Base-by-base conservation (phyloP, 2,888 invertebrate species). In the Cryptops parisi region DNA sequence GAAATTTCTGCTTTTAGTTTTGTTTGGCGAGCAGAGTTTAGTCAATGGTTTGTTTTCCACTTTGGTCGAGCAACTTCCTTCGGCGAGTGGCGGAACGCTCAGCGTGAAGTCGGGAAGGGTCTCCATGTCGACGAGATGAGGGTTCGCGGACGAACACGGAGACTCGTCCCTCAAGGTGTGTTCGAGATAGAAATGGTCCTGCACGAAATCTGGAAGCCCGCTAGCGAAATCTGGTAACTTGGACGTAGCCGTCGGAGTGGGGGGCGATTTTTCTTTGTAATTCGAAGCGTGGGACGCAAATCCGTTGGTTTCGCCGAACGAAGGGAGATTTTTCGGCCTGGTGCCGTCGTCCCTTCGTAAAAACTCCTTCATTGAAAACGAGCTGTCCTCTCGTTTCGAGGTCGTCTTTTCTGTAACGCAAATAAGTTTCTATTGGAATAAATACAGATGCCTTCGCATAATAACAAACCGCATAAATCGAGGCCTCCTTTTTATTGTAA, bases 281-380 rank as follows among this genome's bases (percentile, higher is more conserved):
- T n/a, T 23, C 15, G 21, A 3, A 39, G 51, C 3, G 44, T 21
- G 21, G 21, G 15, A 21, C 4, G 22, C 33, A 19, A 22, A 44
- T 21, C 52, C 52, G 19, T 52, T 52, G 1, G 44, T 26, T 43
- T 51, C 43, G 24, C 17, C 17, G 17, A 50, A 22, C 19, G 22
- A 19, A 12, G 49, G 15, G 24, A 49, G 21, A 26, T 6, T 49
- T 45, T 54, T 54, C 33, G 48, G 49, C 17, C 39, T 39, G 3
- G 54, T 22, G 3, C 54, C 54, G n/a, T 60, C 58, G 57, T 62
- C 63, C 22, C 60, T 59, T 40, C 62, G 60, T 17, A 68, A 55
- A 57, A 68, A 67, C 50, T 65, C 64, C 56, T 67, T 67, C 55
- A 68, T 67, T 9, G 67, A 67, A 60, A 68, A 68, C 26, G 68